A percentile compares a stretch with the other conserved stretches of the same genome.
Evolutionary conservation across 2,797 vertebrate genomes (phyloP).

Genomic region (Tragopan temminckii): DNA sequence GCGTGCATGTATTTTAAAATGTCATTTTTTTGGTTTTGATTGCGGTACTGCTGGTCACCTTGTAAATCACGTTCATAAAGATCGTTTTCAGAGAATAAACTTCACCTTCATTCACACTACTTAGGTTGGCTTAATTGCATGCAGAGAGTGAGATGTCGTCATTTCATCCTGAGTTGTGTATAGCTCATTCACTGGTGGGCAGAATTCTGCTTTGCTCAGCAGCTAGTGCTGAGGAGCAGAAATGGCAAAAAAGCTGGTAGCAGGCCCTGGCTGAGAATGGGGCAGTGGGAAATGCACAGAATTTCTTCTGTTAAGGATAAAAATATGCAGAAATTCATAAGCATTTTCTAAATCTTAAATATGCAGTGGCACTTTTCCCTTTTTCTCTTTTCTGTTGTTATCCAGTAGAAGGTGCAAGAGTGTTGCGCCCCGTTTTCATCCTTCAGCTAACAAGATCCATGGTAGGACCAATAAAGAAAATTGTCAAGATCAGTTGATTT

Average conservation of each 20-base stretch:
- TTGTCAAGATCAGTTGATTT: background rate
- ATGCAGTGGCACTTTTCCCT: rapidly evolving
- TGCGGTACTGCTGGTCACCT: background rate
- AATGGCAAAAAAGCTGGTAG: background rate
- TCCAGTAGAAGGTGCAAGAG: conserved; percentile 84
- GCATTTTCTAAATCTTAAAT: background rate
- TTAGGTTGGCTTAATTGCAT: background rate
- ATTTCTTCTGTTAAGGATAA: background rate
- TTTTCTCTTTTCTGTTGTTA: conserved; percentile 28
- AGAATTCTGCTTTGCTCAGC: background rate
- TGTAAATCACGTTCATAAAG: conserved; percentile 2
- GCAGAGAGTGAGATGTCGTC: background rate
- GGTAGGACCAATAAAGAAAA: conserved; percentile 1
- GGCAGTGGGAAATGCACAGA: background rate
- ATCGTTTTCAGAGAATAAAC: conserved; percentile 12
- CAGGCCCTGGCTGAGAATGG: background rate
- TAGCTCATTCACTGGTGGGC: background rate
- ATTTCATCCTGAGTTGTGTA: rapidly evolving
- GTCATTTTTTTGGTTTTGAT: background rate
- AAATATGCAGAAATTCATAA: background rate
- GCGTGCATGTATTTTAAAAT: conserved; percentile 31
- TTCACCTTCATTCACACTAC: background rate
- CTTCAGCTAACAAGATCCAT: conserved; percentile 16
- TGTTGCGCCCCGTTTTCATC: conserved; percentile 54
- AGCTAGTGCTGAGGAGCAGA: background rate